phyloP scores from a whole-genome alignment of 2,888 invertebrate species.

The Sceliomorpha sp. region DNA sequence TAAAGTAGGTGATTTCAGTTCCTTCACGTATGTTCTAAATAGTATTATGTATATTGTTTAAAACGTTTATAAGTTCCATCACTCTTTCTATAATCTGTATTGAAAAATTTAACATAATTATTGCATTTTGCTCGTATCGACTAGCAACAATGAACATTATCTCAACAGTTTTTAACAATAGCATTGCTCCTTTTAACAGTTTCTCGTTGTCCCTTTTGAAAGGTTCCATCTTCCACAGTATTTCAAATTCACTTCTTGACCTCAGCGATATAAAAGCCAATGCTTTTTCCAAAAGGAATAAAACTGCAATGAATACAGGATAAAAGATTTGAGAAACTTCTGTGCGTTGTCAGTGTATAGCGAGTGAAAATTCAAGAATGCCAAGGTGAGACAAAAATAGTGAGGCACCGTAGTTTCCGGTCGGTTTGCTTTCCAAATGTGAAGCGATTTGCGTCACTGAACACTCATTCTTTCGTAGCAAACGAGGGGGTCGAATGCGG shows the following conservation, averaged over 20 bases:
- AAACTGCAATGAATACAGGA: conserved; percentile 14
- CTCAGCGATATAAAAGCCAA: not conserved
- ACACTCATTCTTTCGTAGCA: conserved; percentile 48
- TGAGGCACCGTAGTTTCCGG: conserved; percentile 41
- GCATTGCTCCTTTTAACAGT: not conserved
- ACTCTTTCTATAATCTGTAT: too few species aligned
- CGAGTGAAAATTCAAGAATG: conserved; percentile 9
- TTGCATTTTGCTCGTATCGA: too few species aligned
- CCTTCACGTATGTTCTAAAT: too few species aligned
- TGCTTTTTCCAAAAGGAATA: conserved; percentile 10
- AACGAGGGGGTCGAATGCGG: conserved; percentile 38
- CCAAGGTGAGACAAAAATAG: conserved; percentile 39
- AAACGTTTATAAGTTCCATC: too few species aligned
- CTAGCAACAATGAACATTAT: not conserved
- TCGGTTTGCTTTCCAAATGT: conserved; percentile 40
- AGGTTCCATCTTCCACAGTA: not conserved
- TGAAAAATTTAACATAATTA: too few species aligned
- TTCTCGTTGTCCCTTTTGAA: not conserved
- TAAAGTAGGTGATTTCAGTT: too few species aligned
- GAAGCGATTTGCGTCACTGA: conserved; percentile 40
- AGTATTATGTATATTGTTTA: too few species aligned
- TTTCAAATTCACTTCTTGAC: conserved; percentile 4
- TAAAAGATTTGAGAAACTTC: conserved; percentile 11
- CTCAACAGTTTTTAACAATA: not conserved
- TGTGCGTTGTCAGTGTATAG: conserved; percentile 1